Evolutionary conservation across 1,140 invertebrate species (phyloP).

Genomic region (Andricus grossulariae): DNA sequence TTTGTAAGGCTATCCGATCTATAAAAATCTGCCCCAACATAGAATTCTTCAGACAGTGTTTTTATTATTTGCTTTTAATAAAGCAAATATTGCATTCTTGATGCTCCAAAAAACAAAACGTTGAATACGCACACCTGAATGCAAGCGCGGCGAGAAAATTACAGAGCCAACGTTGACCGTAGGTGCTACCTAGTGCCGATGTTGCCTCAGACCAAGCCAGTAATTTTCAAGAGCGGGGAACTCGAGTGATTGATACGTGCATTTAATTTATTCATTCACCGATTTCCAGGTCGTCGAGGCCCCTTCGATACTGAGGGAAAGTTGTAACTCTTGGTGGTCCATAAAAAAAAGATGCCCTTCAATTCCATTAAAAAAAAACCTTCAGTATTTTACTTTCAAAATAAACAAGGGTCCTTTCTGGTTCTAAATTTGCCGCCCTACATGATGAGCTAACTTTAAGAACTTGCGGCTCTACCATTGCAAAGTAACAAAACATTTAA

Average conservation of each 20-base stretch:
- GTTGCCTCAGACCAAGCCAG: neutral
- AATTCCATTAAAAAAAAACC: neutral
- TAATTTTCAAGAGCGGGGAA: constrained; percentile 19
- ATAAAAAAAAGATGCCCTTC: neutral
- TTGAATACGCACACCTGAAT: constrained; percentile 20
- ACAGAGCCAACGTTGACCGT: constrained; percentile 11
- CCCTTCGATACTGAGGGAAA: constrained; percentile 2
- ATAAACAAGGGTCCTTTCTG: neutral
- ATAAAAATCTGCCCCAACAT: neutral
- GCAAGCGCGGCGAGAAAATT: constrained; percentile 21
- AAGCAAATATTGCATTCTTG: neutral
- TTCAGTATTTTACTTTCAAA: neutral
- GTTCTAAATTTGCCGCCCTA: too few relatives aligned
- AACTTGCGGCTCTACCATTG: too few relatives aligned
- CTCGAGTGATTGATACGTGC: constrained; percentile 22
- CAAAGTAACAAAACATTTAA: too few relatives aligned
- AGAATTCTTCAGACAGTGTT: neutral
- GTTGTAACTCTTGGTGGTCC: constrained; percentile 23
- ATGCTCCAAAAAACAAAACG: neutral
- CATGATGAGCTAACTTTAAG: too few relatives aligned
- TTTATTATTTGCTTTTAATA: neutral
- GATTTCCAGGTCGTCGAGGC: constrained; percentile 8
- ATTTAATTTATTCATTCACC: constrained; percentile 28
- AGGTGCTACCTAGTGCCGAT: constrained; percentile 11
- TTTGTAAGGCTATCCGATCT: too few relatives aligned